Evolutionary conservation across 1,140 invertebrate genomes (phyloP), one percentile per base, ranked within the genome.

Genomic region (Caenorhabditis briggsae): DNA sequence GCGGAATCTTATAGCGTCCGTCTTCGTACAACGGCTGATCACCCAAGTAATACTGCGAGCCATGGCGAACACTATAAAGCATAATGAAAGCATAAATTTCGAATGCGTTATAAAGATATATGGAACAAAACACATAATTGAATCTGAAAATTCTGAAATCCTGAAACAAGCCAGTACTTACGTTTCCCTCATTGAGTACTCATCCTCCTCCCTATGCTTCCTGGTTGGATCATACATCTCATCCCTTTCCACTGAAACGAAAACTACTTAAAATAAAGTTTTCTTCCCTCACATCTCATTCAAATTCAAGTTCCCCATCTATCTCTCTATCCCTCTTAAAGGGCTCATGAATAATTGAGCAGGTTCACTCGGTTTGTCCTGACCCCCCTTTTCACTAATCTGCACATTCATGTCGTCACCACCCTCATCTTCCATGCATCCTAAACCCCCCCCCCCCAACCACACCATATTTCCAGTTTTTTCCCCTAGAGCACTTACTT

Each of bases 21-120:
- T 78, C 70, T 78, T 78, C 70, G 70, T 78, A 78, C 70, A 78
- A 23, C 70, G 70, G 70, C 70, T 78, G 70, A 50, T 78, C 70
- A 50, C 70, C 70, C 70, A 78, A 78, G 46, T 78, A 78, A 78
- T 78, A 78, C 23, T 78, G 70, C 70, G 70, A 78, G 46, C 70
- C 70, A 78, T 78, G 70, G 43, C 70, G 70, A 50, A 50, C 70
- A 78, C 70, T 78, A 78, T 50, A 78, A 78, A 78, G 70, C 70
- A 78, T 78, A 50, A 78, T 78, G 46, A 48, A 78, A 78, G 70
- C 70, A 5, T 53, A 53, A 8, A n/a, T 23, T 78, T 50, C 0
- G 70, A 25, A 23, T 50, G 70, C 46, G 53, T 50, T 50, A 9
- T 25, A 20, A 7, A 11, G 23, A 20, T 20, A 58, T 5, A 58